Evolutionary conservation across 2,113 vertebrate species (phyloP).

Genomic region (Atlantisia rogersi): DNA sequence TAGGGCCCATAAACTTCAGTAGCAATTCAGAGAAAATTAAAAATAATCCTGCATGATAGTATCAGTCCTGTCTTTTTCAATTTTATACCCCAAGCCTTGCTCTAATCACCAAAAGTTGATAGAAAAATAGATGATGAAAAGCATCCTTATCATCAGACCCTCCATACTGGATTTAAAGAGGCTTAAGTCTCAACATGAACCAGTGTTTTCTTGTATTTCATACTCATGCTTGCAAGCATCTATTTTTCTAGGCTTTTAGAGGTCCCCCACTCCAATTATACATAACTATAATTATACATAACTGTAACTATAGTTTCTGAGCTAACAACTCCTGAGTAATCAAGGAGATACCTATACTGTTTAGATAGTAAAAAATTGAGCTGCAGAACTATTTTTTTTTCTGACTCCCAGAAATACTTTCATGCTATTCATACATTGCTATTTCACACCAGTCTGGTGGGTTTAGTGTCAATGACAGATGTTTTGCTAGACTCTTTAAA

Average conservation of each 20-base stretch:
- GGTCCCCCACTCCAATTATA: background rate
- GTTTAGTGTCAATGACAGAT: background rate
- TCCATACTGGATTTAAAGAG: background rate
- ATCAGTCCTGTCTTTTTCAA: background rate
- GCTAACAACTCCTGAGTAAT: background rate
- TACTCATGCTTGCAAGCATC: background rate
- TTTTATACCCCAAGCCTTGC: background rate
- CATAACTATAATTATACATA: too few relatives aligned
- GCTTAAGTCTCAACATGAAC: background rate
- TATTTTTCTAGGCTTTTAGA: background rate
- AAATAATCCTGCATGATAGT: background rate
- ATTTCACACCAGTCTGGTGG: background rate
- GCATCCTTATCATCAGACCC: background rate
- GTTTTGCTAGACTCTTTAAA: background rate
- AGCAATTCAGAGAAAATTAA: conserved; percentile 5
- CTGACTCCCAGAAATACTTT: background rate
- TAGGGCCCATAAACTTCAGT: background rate
- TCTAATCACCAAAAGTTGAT: background rate
- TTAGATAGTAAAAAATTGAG: background rate
- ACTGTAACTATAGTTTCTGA: background rate
- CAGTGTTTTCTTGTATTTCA: background rate
- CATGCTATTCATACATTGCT: background rate
- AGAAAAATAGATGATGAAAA: background rate
- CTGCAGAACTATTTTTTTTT: background rate
- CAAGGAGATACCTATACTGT: background rate